A percentile compares a stretch with the other conserved stretches of the same genome.
Conservation (phyloP, 2,113 vertebrate species). For the Phoxinus phoxinus region DNA sequence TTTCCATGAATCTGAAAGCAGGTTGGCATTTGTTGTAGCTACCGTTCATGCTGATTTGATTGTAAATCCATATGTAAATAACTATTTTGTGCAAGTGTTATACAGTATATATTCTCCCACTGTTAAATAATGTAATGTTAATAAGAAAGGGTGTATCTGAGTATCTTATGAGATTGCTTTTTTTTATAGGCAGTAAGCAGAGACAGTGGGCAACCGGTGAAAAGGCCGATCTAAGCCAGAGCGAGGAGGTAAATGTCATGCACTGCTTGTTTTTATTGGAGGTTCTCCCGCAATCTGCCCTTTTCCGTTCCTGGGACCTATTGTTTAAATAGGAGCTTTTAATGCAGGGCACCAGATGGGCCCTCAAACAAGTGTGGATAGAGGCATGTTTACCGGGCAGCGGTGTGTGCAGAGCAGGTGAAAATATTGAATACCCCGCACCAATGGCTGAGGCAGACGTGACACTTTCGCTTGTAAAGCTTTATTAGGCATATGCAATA, state of each 20-base stretch:
- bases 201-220: slow-evolving; percentile 69
- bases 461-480: slow-evolving; percentile 74
- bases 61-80: slow-evolving; percentile 57
- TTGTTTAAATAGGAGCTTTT: slow-evolving; percentile 80
- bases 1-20: slow-evolving; percentile 7
- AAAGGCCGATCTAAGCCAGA: slow-evolving; percentile 58
- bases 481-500: slow-evolving; percentile 76
- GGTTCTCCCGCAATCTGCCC: slow-evolving; percentile 75
- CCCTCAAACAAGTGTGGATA: slow-evolving; percentile 72
- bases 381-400: slow-evolving; percentile 78
- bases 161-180: slow-evolving; percentile 71
- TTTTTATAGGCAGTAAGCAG: slow-evolving; percentile 73
- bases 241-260: slow-evolving; percentile 79
- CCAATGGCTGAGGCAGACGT: slow-evolving; percentile 73
- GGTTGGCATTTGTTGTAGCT: slow-evolving; percentile 37
- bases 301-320: slow-evolving; percentile 73
- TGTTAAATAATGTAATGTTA: slow-evolving; percentile 62
- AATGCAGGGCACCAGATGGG: slow-evolving; percentile 81
- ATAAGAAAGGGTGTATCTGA: slow-evolving; percentile 55
- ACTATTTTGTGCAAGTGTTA: slow-evolving; percentile 45
- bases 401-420: slow-evolving; percentile 78
- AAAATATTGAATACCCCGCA: slow-evolving; percentile 64
- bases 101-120: slow-evolving; percentile 37
- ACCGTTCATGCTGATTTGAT: slow-evolving; percentile 49
- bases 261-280: slow-evolving; percentile 80